Conservation (phyloP, 2,113 vertebrate genomes). For the Pteronura brasiliensis region DNA sequence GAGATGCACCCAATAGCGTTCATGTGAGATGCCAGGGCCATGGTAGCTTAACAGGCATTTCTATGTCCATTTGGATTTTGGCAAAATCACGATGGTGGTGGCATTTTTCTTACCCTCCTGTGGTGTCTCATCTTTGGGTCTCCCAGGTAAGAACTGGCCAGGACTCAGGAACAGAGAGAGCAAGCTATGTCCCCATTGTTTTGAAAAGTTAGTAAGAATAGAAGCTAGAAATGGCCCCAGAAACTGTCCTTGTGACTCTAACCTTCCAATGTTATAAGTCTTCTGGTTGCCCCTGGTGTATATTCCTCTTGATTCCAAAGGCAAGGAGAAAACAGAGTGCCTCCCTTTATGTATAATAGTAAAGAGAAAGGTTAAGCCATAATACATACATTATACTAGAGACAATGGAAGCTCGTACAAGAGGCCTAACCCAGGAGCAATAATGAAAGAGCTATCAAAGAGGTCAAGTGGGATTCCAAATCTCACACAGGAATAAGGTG, state of each 20-base stretch:
- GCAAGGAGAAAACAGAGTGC: not conserved
- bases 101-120: not conserved
- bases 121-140: not conserved
- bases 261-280: not conserved
- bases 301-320: not conserved
- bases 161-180: not conserved
- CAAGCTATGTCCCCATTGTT: not conserved
- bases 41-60: not conserved
- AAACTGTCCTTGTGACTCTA: not conserved
- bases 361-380: not conserved
- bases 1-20: not conserved
- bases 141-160: not conserved
- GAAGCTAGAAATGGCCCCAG: not conserved
- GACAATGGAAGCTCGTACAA: not conserved
- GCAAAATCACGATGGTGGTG: not conserved
- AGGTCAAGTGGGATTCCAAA: not conserved
- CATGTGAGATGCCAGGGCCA: not conserved
- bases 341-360: not conserved
- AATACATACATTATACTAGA: not conserved
- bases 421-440: not conserved
- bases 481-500: not conserved
- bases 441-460: not conserved
- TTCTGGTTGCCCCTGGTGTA: not conserved
- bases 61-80: not conserved
- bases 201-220: not conserved